A percentile compares a stretch with the other conserved stretches of the same genome.
phyloP scores from a whole-genome alignment of 2,113 vertebrate species.

The Bufo bufo region DNA sequence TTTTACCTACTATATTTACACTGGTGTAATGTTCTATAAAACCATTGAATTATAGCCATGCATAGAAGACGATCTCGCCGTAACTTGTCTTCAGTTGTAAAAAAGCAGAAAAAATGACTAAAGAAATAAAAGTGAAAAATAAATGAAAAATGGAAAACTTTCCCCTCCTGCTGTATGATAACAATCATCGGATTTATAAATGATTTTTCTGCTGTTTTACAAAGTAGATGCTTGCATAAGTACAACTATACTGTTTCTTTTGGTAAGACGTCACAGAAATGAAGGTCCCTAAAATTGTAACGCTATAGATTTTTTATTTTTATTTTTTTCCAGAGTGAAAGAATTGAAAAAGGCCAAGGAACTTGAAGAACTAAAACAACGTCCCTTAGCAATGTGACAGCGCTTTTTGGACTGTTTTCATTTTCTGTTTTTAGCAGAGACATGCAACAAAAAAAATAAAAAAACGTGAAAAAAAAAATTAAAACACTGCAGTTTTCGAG shows the following conservation, averaged over 20 bases:
- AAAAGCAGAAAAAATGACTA: not conserved
- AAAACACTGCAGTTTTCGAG: slow-evolving; percentile 83
- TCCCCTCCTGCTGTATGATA: not conserved
- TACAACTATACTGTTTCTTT: not conserved
- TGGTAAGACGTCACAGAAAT: not conserved
- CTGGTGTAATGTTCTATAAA: not conserved
- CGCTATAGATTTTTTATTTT: slow-evolving; percentile 70
- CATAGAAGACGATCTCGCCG: not conserved
- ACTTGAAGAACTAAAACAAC: slow-evolving; percentile 94
- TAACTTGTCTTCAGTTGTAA: not conserved
- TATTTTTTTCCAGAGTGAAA: slow-evolving; percentile 93
- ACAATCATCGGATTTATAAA: not conserved
- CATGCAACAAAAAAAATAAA: slow-evolving; percentile 79
- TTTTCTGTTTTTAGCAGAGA: slow-evolving; percentile 96
- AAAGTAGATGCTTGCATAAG: not conserved
- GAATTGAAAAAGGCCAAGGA: slow-evolving; percentile 99
- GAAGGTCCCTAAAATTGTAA: not conserved
- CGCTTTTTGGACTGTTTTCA: slow-evolving; percentile 94
- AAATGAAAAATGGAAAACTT: not conserved
- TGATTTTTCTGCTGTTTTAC: not conserved
- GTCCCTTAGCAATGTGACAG: slow-evolving; percentile 96
- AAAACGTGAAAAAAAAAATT: slow-evolving; percentile 71
- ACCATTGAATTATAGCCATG: not conserved
- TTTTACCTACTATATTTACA: not conserved
- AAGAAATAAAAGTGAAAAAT: not conserved